Percentiles rank a stretch among this genome's conserved stretches.
Evolutionary conservation across 2,888 invertebrate species (phyloP).

Genomic region (Noctua fimbriata): DNA sequence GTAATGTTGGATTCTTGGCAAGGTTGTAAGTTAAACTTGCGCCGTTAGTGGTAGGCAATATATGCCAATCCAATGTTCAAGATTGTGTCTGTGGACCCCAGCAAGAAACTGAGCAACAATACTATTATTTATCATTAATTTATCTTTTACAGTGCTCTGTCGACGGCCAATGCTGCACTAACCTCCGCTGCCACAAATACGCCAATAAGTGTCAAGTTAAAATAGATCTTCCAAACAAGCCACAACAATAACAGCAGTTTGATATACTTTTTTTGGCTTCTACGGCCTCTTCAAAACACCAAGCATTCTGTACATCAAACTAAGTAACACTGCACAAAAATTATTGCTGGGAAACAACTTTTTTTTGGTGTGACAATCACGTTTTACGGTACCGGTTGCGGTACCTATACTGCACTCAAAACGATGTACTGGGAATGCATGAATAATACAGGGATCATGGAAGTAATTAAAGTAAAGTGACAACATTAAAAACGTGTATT

Average conservation of each 20-base stretch:
- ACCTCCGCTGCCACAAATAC: slow-evolving; percentile 42
- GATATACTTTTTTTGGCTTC: background rate
- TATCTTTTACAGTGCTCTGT: slow-evolving; percentile 56
- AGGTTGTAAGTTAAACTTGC: slow-evolving; percentile 10
- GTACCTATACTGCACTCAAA: background rate
- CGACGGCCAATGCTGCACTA: slow-evolving; percentile 59
- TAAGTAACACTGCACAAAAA: background rate
- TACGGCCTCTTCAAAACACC: background rate
- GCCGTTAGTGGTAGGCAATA: background rate
- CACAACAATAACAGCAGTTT: background rate
- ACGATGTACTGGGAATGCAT: background rate
- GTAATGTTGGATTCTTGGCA: background rate
- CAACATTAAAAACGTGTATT: background rate
- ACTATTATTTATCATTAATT: background rate
- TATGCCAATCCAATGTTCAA: slow-evolving; percentile 1
- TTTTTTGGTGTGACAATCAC: background rate
- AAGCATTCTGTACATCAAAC: background rate
- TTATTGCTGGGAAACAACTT: background rate
- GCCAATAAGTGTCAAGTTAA: slow-evolving; percentile 53
- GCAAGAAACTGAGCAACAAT: background rate
- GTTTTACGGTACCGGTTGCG: slow-evolving; percentile 1
- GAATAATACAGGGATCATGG: background rate
- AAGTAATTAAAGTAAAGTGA: background rate
- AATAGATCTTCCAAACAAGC: slow-evolving; percentile 37
- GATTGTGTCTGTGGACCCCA: background rate